These are phyloP conservation scores for Brotula barbata DNA, from an alignment of 2,797 vertebrate species.

Conservation along the genomic window DNA sequence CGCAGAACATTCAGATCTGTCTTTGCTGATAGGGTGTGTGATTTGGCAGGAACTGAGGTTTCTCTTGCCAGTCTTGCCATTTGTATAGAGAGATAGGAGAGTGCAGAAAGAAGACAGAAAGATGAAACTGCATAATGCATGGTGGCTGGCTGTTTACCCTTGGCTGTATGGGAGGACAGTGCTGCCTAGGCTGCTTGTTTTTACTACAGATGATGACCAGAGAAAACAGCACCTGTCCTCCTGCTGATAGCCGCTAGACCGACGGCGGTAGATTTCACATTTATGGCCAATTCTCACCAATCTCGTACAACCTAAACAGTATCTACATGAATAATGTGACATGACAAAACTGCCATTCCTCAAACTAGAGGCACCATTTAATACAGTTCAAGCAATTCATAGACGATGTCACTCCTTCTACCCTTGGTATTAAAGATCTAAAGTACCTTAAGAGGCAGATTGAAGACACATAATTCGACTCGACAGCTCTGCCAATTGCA, in stretches of 20 bases:
- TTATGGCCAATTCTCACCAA: too few species aligned
- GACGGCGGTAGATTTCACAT: too few species aligned
- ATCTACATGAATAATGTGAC: too few species aligned
- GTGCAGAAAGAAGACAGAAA: background rate
- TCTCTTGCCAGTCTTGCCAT: background rate
- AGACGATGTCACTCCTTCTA: too few species aligned
- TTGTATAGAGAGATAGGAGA: constrained; percentile 1
- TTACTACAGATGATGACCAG: constrained; percentile 12
- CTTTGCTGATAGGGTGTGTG: constrained; percentile 4
- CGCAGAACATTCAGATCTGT: background rate
- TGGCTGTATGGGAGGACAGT: constrained; percentile 26
- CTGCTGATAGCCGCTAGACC: too few species aligned
- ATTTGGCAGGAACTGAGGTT: constrained; percentile 25
- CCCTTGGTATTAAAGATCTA: too few species aligned
- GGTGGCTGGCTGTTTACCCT: constrained; percentile 43
- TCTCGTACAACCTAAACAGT: too few species aligned
- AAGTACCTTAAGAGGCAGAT: too few species aligned
- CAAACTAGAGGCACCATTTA: too few species aligned
- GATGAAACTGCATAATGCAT: constrained; percentile 6
- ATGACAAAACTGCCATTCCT: too few species aligned
- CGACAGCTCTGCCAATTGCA: constrained; percentile 14
- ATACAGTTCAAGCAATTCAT: too few species aligned
- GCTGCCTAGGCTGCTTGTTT: constrained; percentile 31
- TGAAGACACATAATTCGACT: constrained; percentile 15
- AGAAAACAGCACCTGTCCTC: too few species aligned